These are phyloP conservation scores for Pogonocherus hispidulus DNA, from an alignment of 2,888 invertebrate species.

Conservation along the genomic window DNA sequence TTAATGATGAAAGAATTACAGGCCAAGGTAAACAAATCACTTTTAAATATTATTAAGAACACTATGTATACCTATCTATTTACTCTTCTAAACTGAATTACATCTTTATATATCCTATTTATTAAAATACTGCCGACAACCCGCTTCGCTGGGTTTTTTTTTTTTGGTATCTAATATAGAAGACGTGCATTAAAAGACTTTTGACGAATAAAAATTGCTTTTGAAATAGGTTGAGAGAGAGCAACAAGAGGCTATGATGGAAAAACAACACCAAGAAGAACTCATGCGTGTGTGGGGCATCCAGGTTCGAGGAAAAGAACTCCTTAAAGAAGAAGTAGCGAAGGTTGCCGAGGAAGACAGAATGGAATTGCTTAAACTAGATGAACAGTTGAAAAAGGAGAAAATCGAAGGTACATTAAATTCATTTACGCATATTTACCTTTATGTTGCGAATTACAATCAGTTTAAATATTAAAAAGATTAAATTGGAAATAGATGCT, in stretches of 20 bases:
- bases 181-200: no score
- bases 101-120: no score
- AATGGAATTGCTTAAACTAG: constrained; percentile 58
- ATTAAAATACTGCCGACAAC: no score
- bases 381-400: constrained; percentile 58
- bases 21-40: constrained; percentile 62
- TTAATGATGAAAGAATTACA: constrained; percentile 73
- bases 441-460: no score
- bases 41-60: no score
- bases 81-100: no score
- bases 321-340: constrained; percentile 58
- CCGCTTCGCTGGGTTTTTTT: no score
- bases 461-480: no score
- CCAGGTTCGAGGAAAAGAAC: constrained; percentile 63
- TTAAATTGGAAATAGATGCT: no score
- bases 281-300: constrained; percentile 63
- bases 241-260: constrained; percentile 70
- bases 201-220: no score
- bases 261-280: constrained; percentile 65
- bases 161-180: no score
- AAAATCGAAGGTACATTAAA: constrained; percentile 58
- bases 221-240: constrained; percentile 70
- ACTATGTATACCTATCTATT: no score
- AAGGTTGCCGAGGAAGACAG: constrained; percentile 58
- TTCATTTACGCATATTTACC: background rate